Base-by-base conservation (phyloP, 2,888 invertebrate species). In the Diadromus collaris region DNA sequence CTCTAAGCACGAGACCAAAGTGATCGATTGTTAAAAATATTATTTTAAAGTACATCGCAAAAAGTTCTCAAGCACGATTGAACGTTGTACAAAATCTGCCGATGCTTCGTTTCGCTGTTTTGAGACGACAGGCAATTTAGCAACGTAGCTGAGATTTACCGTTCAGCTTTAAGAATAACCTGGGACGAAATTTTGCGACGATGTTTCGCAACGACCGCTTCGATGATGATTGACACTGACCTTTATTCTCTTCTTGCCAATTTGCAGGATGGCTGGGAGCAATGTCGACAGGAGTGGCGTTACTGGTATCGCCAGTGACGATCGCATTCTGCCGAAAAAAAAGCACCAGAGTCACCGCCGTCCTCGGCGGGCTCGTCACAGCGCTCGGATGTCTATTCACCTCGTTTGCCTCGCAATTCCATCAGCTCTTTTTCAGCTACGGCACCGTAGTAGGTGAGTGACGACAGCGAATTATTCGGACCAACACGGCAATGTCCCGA, bases 391-490 rank as follows among this genome's bases (percentile, higher is more conserved):
- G 96, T 88, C 94, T 97, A 81, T 97, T 97, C 92, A 96, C 97
- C 9, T 97, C 97, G 76, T 97, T 97, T 90, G 97, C 97, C 76
- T 95, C 96, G 77, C 96, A 97, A 91, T 96, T 96, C 89, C 97
- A 97, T 91, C 97, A 97, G 90, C 93, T 97, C 78, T 96, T 96
- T 92, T 95, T 97, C 93, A 96, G 96, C 91, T 97, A 95, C 88
- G 94, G 93, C 74, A 91, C 92, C 60, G 92, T 94, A 54, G 90
- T 93, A 76, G 93, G 93, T 92, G 83, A 90, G 90, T 84, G 63
- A 46, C 48, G 24, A 24, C 75, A 64, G 79, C 72, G 71, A 80
- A 77, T 54, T 63, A 29, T 27, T 54, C 29, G 46, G 41, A 34
- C 21, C 19, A 7, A 27, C 46, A 16, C 60, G 51, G 32, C 44